These are phyloP conservation scores for Crypturellus tataupa DNA, from an alignment of 2,797 vertebrate species.

Conservation along the genomic window DNA sequence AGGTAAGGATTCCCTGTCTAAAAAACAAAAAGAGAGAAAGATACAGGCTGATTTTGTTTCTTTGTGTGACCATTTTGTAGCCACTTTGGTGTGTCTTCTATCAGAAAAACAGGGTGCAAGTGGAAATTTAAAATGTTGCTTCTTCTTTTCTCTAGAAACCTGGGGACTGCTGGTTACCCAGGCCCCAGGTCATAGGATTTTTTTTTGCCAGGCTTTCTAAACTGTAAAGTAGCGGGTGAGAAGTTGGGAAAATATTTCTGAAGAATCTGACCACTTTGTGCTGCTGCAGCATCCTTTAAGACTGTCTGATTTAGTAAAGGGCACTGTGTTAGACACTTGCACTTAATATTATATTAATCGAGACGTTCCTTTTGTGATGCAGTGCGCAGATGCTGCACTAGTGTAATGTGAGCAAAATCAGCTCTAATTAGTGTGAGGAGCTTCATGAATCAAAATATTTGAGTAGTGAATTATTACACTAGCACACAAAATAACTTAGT, in stretches of 20 bases:
- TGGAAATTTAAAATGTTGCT: not conserved
- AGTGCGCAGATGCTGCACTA: not conserved
- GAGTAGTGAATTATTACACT: not conserved
- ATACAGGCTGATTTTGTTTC: not conserved
- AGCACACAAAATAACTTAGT: not conserved
- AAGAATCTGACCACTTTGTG: not conserved
- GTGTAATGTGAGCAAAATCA: not conserved
- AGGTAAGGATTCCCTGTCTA: conserved; percentile 73
- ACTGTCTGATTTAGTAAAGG: not conserved
- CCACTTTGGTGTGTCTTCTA: not conserved
- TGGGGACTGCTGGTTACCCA: rapidly evolving
- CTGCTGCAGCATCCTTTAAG: not conserved
- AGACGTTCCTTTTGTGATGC: not conserved
- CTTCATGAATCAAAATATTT: not conserved
- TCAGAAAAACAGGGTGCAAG: not conserved
- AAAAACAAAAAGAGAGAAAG: not conserved
- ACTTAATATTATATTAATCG: not conserved
- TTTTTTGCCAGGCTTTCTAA: not conserved
- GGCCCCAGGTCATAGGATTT: not conserved
- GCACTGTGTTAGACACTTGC: not conserved
- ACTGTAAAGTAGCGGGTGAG: not conserved
- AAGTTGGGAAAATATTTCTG: not conserved
- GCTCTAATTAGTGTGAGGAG: not conserved
- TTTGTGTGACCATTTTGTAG: not conserved
- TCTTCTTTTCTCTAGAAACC: not conserved